Evolutionary conservation across 2,797 vertebrate species (phyloP).

Genomic region (Oryzias dopingdopingensis): DNA sequence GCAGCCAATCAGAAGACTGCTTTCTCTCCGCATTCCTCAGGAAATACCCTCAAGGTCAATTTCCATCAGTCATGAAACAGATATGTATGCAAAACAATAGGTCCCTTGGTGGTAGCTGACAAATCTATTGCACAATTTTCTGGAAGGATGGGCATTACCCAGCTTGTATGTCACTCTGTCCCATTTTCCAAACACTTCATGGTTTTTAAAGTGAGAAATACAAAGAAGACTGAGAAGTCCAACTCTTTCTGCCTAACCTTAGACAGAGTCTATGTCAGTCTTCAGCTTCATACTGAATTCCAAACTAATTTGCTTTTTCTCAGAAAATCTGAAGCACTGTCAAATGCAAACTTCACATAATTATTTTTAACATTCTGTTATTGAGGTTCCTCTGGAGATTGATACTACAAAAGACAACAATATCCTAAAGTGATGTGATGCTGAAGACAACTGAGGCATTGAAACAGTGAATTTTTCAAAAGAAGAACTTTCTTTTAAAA

Average conservation of each 20-base stretch:
- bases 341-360: slow-evolving; percentile 47
- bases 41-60: slow-evolving; percentile 20
- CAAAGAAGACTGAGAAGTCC: neutral
- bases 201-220: slow-evolving; percentile 3
- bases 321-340: slow-evolving; percentile 9
- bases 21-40: slow-evolving; percentile 28
- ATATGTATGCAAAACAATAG: slow-evolving; percentile 37
- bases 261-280: neutral
- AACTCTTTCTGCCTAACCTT: neutral
- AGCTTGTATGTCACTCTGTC: slow-evolving; percentile 19
- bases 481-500: slow-evolving; percentile 52
- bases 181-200: slow-evolving; percentile 22
- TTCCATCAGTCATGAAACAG: slow-evolving; percentile 37
- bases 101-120: slow-evolving; percentile 38
- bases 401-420: slow-evolving; percentile 16
- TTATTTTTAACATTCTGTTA: slow-evolving; percentile 40
- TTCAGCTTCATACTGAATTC: slow-evolving; percentile 5
- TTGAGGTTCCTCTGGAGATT: slow-evolving; percentile 15
- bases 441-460: slow-evolving; percentile 20
- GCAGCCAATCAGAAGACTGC: slow-evolving; percentile 49
- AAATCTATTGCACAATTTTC: slow-evolving; percentile 15
- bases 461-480: slow-evolving; percentile 19
- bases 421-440: slow-evolving; percentile 10
- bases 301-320: slow-evolving; percentile 10
- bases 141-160: slow-evolving; percentile 26